Base-by-base conservation (phyloP, 2,797 vertebrate genomes). In the Esox masquinongy region DNA sequence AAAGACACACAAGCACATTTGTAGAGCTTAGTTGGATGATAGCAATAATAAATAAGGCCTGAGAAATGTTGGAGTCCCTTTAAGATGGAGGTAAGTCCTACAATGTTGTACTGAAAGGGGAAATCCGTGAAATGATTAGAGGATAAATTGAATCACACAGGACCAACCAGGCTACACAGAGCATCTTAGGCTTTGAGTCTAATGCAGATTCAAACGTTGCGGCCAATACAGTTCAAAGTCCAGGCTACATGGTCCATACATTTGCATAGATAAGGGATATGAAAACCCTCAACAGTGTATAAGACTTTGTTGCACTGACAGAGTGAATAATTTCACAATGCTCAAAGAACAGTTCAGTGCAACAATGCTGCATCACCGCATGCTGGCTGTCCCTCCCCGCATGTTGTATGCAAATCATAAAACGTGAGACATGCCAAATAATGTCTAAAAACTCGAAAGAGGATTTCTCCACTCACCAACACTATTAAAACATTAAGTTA, bases 271-370 rank as follows among this genome's bases (percentile, higher is more conserved):
- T 22, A 81, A 50, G 19, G 76, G 39, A 78, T 72, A 31, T 53
- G 39, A 74, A 76, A 47, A 74, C 76, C 22, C 19, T 24, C 5
- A 49, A 71, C 12, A 51, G 26, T 22, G 70, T 75, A 24, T 7
- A 68, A 12, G 51, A 50, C 1, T 14, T 50, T 6, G 63, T 15
- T 26, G 5, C 70, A 77, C 61, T n/a, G 5, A 77, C 61, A 22
- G 8, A 71, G 17, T 39, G 75, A 64, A 11, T 34, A 0, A 70
- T 75, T 77, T 72, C 36, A 68, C 47, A 74, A 22, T 34, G 39
- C 72, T 68, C 36, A 16, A 68, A 67, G 29, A 0, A 2, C 68
- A 15, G 80, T 82, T 82, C 39, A 78, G 73, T 72, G 73, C 79
- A 73, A 80, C 68, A 68, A 70, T 67, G 56, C 75, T 4, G 26